A percentile compares a stretch with the other conserved stretches of the same genome.
Evolutionary conservation across 2,888 invertebrate genomes (phyloP).

Genomic region (Conops quadrifasciatus): DNA sequence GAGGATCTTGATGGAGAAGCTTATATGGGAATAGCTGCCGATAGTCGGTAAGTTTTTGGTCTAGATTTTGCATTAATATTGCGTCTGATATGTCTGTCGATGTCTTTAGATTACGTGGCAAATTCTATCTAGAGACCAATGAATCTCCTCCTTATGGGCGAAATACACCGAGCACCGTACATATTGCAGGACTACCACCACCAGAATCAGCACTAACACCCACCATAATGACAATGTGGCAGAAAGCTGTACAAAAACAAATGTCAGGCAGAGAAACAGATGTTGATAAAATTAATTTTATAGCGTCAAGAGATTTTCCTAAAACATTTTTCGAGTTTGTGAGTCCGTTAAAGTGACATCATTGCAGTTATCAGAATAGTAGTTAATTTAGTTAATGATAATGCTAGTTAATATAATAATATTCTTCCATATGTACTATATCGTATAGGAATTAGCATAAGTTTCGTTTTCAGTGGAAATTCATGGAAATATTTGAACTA

Average conservation of each 20-base stretch:
- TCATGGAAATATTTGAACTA: too few species aligned
- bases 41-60: conserved; percentile 47
- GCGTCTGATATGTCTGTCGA: not conserved
- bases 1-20: conserved; percentile 65
- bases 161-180: conserved; percentile 52
- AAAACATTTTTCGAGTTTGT: not conserved
- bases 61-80: not conserved
- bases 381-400: too few species aligned
- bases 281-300: not conserved
- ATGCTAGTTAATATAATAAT: too few species aligned
- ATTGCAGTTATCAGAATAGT: too few species aligned
- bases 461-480: too few species aligned
- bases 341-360: too few species aligned
- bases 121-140: conserved; percentile 76
- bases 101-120: conserved; percentile 70
- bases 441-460: too few species aligned
- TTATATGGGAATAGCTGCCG: conserved; percentile 76
- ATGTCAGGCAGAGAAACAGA: not conserved
- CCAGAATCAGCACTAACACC: conserved; percentile 41
- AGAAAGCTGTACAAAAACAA: not conserved
- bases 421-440: too few species aligned
- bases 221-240: not conserved
- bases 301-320: not conserved
- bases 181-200: not conserved
- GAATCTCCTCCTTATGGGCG: conserved; percentile 71